These are phyloP conservation scores for Adelognathus sp. DNA, from an alignment of 2,888 invertebrate species.

Conservation along the genomic window DNA sequence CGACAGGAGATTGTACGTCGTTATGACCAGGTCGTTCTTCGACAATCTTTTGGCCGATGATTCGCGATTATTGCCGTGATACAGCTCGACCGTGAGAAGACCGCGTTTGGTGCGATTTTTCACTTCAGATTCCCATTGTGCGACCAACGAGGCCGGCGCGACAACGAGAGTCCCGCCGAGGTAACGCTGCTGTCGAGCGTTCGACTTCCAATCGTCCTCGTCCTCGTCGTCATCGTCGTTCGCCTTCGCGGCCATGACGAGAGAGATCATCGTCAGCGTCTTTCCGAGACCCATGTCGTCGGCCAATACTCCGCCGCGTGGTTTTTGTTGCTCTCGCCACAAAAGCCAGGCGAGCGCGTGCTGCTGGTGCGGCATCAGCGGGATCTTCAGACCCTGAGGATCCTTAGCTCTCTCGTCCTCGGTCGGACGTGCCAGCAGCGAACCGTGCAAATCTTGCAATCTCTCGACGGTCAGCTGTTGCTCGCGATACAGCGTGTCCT, in stretches of 20 bases:
- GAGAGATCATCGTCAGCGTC: conserved; percentile 91
- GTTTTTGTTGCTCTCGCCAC: conserved; percentile 94
- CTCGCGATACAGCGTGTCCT: conserved; percentile 87
- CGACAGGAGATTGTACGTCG: conserved; percentile 91
- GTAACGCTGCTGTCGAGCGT: conserved; percentile 61
- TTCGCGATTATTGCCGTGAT: conserved; percentile 92
- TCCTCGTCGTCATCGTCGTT: conserved; percentile 69
- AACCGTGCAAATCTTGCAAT: conserved; percentile 87
- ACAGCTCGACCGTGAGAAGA: conserved; percentile 84
- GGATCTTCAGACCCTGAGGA: conserved; percentile 85
- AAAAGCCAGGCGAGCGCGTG: conserved; percentile 93
- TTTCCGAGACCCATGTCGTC: conserved; percentile 94
- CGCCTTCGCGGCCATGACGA: conserved; percentile 82
- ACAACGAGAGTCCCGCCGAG: conserved; percentile 92
- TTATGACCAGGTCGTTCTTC: conserved; percentile 91
- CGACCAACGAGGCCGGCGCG: conserved; percentile 94
- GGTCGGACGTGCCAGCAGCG: conserved; percentile 86
- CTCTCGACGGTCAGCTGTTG: conserved; percentile 88
- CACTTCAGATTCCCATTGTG: conserved; percentile 95
- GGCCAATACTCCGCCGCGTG: conserved; percentile 93
- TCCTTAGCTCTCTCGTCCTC: conserved; percentile 84
- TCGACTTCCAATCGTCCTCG: conserved; percentile 67
- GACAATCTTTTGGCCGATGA: conserved; percentile 83
- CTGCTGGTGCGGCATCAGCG: conserved; percentile 91
- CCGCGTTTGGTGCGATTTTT: conserved; percentile 84